Conservation (phyloP, 2,888 invertebrate species). For the Diarsia dahlii region DNA sequence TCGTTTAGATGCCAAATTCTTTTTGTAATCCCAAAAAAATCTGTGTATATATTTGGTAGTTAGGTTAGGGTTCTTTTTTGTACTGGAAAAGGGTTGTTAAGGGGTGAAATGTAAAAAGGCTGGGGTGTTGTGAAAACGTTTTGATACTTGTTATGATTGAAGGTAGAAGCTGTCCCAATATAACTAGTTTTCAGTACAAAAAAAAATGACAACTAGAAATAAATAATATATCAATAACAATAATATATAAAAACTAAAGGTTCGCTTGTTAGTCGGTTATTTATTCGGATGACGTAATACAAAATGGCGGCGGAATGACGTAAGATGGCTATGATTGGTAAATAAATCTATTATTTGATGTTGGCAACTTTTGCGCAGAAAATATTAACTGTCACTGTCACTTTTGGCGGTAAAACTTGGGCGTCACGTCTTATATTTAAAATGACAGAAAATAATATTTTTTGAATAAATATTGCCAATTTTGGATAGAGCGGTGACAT, state of each 20-base stretch:
- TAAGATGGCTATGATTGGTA: slow-evolving; percentile 53
- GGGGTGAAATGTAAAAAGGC: slow-evolving; percentile 11
- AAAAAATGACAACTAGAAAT: slow-evolving; percentile 45
- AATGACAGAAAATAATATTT: neutral
- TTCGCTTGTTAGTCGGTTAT: slow-evolving; percentile 60
- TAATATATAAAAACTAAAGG: slow-evolving; percentile 61
- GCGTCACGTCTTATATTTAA: neutral
- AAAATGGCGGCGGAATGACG: slow-evolving; percentile 44
- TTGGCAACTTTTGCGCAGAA: slow-evolving; percentile 27
- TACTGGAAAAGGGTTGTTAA: slow-evolving; percentile 26
- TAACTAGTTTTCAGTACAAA: slow-evolving; percentile 49
- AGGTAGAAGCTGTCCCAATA: neutral
- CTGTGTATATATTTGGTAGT: slow-evolving; percentile 59
- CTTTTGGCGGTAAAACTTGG: neutral
- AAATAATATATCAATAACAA: slow-evolving; percentile 66
- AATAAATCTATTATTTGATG: slow-evolving; percentile 18
- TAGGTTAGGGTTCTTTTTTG: slow-evolving; percentile 42
- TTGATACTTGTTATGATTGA: slow-evolving; percentile 7
- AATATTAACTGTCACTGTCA: slow-evolving; percentile 9
- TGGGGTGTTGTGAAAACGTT: slow-evolving; percentile 18
- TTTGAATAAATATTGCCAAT: slow-evolving; percentile 18
- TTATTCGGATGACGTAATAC: slow-evolving; percentile 56
- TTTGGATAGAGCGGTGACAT: slow-evolving; percentile 16
- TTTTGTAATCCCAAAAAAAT: slow-evolving; percentile 58
- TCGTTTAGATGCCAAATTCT: slow-evolving; percentile 66